These are phyloP conservation scores for Torymus aiolomorphi DNA, from an alignment of 2,888 invertebrate species.

Conservation along the genomic window DNA sequence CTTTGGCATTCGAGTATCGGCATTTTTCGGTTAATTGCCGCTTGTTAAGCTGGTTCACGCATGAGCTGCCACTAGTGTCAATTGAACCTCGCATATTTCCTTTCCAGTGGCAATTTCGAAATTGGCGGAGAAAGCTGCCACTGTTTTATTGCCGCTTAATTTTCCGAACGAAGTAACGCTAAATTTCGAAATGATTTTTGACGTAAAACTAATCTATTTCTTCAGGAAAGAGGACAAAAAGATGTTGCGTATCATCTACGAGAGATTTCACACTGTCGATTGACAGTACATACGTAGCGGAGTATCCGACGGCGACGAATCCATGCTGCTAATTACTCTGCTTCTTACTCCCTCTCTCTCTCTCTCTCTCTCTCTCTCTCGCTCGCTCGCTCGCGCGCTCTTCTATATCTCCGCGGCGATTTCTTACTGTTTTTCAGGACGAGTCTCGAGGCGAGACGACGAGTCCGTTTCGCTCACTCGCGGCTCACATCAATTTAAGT, in stretches of 20 bases:
- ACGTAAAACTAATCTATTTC: too few species aligned
- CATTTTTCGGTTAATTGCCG: slow-evolving; percentile 48
- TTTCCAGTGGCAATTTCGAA: slow-evolving; percentile 5
- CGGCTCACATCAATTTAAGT: slow-evolving; percentile 71
- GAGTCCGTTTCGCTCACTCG: slow-evolving; percentile 63
- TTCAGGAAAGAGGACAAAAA: too few species aligned
- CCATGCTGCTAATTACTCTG: slow-evolving; percentile 42
- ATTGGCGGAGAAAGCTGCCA: slow-evolving; percentile 5
- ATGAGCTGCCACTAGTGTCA: background rate
- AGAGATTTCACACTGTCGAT: slow-evolving; percentile 2
- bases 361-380: too few species aligned
- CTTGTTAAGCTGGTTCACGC: slow-evolving; percentile 36
- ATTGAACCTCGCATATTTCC: slow-evolving; percentile 27
- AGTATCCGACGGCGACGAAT: background rate
- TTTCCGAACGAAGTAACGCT: background rate
- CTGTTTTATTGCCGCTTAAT: too few species aligned
- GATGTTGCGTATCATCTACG: background rate
- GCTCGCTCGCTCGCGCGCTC: slow-evolving; percentile 24
- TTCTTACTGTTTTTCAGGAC: slow-evolving; percentile 56
- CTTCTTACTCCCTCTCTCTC: slow-evolving; percentile 28
- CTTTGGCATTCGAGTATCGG: slow-evolving; percentile 44
- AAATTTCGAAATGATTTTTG: too few species aligned
- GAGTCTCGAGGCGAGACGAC: slow-evolving; percentile 45
- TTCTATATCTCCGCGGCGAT: slow-evolving; percentile 55
- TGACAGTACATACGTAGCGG: background rate